Conservation (phyloP, 2,797 vertebrate species). For the Lindbergichthys nudifrons region DNA sequence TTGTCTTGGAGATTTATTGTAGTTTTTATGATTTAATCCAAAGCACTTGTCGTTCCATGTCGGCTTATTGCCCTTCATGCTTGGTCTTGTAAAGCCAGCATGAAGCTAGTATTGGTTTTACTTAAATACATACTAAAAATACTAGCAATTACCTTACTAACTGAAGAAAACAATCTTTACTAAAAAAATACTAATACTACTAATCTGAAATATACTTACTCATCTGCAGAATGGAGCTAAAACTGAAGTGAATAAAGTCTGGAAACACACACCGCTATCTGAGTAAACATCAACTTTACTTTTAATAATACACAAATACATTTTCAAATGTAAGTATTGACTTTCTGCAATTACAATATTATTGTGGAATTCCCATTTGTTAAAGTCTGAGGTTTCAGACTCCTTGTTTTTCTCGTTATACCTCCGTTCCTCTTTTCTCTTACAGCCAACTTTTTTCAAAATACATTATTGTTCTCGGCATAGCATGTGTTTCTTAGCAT, state of each 20-base stretch:
- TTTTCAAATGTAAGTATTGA: neutral
- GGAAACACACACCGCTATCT: slow-evolving; percentile 20
- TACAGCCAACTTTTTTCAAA: neutral
- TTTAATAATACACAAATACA: neutral
- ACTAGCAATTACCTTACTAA: slow-evolving; percentile 55
- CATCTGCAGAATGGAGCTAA: slow-evolving; percentile 2
- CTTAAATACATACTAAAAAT: slow-evolving; percentile 32
- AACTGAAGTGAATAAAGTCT: slow-evolving; percentile 10
- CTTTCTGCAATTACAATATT: neutral
- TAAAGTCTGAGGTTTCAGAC: slow-evolving; percentile 45
- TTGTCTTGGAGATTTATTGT: neutral
- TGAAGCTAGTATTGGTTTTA: neutral
- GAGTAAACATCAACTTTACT: neutral
- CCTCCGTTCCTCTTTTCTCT: neutral
- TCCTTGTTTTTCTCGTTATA: neutral
- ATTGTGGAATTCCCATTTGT: neutral
- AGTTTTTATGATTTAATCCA: neutral
- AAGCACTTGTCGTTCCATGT: neutral
- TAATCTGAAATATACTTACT: slow-evolving; percentile 39
- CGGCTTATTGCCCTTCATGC: neutral
- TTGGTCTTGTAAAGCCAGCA: neutral
- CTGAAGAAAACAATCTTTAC: neutral
- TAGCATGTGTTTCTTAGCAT: neutral
- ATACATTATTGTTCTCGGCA: neutral
- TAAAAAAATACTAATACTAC: slow-evolving; percentile 38